Evolutionary conservation across 2,888 invertebrate species (phyloP), one percentile per base, ranked within the genome.

Genomic region (Antitype chi): DNA sequence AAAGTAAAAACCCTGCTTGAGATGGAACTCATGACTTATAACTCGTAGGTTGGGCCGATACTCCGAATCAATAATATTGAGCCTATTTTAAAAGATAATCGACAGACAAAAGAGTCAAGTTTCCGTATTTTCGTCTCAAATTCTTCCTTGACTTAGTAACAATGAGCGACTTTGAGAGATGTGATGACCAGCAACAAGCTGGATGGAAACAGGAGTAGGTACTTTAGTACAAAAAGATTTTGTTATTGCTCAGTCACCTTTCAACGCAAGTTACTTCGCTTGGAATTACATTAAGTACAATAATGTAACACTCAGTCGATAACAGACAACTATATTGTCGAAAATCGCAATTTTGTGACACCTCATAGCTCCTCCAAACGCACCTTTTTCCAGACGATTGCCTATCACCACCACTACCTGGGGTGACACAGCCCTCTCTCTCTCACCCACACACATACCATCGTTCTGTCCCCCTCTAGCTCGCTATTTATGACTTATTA

Each of bases 401-500:
- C 94, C 90, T 91, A 90, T 90, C 94, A 92, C 94, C 94, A 93
- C 92, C 93, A 90, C 91, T 92, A 95, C 95, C 95, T 94, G 95
- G 94, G 93, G 92, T 88, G 84, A 85, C 85, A 57, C 80, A 89
- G 89, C 90, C 89, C 85, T 94, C 94, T 90, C 92, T 89, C 84
- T 94, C 90, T 57, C 76, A 82, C 92, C 77, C 86, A 88, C 76
- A 77, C 74, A 53, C 84, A 76, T 64, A 84, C 74, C 82, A 87
- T 92, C 85, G 74, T 86, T 81, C 90, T 86, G 70, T 95, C 94
- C 88, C 94, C 84, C 85, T 96, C 89, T 81, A 89, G 78, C 93
- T 88, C 88, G 90, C 94, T 94, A 94, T 96, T 96, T 96, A 96
- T 96, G 96, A 96, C 96, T 96, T 96, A 96, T 96, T 96, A 96